These are phyloP conservation scores for Paralvinella palmiformis DNA, from an alignment of 1,140 invertebrate genomes.

Conservation along the genomic window DNA sequence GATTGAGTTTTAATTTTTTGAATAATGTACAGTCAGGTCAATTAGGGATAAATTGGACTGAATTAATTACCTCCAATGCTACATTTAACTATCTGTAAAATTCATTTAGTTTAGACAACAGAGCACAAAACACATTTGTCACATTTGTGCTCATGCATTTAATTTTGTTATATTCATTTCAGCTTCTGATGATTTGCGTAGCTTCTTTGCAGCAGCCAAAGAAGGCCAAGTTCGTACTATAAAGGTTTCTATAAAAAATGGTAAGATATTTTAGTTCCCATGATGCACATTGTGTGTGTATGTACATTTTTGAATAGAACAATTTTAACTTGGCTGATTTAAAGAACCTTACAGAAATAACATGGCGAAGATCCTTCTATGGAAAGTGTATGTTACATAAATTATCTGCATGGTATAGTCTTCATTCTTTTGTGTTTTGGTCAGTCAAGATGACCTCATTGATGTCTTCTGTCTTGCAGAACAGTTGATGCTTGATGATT, in stretches of 20 bases:
- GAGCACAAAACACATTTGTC: too few relatives aligned
- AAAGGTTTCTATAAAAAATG: constrained; percentile 40
- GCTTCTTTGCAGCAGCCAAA: constrained; percentile 38
- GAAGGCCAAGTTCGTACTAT: constrained; percentile 36
- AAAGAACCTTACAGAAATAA: background rate
- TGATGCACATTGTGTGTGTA: constrained; percentile 5
- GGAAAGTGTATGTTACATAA: background rate
- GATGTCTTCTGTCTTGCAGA: constrained; percentile 30
- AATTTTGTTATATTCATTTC: too few relatives aligned
- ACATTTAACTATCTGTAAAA: too few relatives aligned
- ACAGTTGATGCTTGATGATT: constrained; percentile 29
- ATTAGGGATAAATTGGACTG: too few relatives aligned
- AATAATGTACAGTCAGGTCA: too few relatives aligned
- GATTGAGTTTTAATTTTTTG: too few relatives aligned
- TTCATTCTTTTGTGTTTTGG: background rate
- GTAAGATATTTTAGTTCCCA: constrained; percentile 26
- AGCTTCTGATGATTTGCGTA: constrained; percentile 39
- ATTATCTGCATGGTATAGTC: background rate
- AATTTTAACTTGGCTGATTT: background rate
- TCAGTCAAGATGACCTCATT: background rate
- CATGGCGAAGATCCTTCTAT: background rate
- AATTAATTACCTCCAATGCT: too few relatives aligned
- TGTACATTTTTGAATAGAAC: background rate
- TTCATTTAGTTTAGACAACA: too few relatives aligned
- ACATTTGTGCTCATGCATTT: too few relatives aligned